Conservation (phyloP, 2,113 vertebrate species). For the Lagopus leucura region DNA sequence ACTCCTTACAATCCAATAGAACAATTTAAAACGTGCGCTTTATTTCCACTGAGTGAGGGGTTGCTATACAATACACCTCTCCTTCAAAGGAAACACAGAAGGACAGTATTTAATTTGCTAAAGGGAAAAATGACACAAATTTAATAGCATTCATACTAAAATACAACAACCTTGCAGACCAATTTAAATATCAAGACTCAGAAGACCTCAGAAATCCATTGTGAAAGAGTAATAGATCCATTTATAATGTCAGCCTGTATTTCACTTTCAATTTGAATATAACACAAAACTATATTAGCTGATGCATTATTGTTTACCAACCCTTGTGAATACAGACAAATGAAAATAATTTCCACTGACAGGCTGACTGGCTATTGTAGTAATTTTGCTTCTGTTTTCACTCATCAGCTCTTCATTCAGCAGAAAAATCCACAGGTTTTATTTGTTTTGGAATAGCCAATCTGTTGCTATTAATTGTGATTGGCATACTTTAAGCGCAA, state of each 20-base stretch:
- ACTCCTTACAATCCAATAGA: not conserved
- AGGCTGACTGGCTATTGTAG: slow-evolving; percentile 58
- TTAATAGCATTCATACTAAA: slow-evolving; percentile 21
- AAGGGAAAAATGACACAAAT: slow-evolving; percentile 27
- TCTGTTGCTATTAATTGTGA: slow-evolving; percentile 71
- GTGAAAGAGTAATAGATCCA: slow-evolving; percentile 13
- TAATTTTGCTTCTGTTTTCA: slow-evolving; percentile 55
- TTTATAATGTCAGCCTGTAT: slow-evolving; percentile 62
- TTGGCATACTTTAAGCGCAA: slow-evolving; percentile 46
- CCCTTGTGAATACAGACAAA: slow-evolving; percentile 53
- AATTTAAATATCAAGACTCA: slow-evolving; percentile 31
- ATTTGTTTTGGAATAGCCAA: slow-evolving; percentile 61
- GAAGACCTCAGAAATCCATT: slow-evolving; percentile 36
- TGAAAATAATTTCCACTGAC: slow-evolving; percentile 77
- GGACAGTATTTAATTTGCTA: slow-evolving; percentile 7
- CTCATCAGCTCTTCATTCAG: slow-evolving; percentile 52
- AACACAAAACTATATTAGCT: slow-evolving; percentile 63
- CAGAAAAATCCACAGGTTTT: slow-evolving; percentile 46
- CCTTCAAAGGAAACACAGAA: slow-evolving; percentile 17
- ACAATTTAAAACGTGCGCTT: not conserved
- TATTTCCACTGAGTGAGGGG: not conserved
- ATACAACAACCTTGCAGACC: slow-evolving; percentile 4
- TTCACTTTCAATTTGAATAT: slow-evolving; percentile 74
- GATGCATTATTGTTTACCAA: slow-evolving; percentile 71
- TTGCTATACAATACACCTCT: not conserved